Conservation (phyloP, 2,797 vertebrate species). For the Tachyglossus aculeatus region DNA sequence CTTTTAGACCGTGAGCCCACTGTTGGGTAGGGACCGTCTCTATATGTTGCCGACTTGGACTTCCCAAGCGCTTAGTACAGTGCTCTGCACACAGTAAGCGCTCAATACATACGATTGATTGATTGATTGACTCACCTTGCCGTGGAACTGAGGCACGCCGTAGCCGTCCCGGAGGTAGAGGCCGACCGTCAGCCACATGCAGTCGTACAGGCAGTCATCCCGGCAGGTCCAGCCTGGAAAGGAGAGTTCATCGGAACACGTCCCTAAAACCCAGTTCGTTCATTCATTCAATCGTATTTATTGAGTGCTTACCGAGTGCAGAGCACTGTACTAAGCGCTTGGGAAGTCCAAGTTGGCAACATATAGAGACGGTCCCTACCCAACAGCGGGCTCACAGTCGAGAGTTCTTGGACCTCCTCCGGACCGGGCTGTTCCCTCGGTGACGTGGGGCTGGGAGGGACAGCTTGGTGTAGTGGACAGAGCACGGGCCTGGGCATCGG, state of each 20-base stretch:
- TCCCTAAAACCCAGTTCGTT: not conserved
- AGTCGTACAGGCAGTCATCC: constrained; percentile 93
- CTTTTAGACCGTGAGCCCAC: too few species aligned
- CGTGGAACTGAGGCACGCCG: constrained; percentile 92
- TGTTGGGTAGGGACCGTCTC: too few species aligned
- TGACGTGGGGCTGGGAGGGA: not conserved
- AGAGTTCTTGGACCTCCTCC: not conserved
- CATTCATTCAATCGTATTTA: too few species aligned
- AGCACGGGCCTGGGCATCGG: not conserved
- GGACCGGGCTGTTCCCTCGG: not conserved
- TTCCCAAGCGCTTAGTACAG: too few species aligned
- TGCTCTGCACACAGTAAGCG: too few species aligned
- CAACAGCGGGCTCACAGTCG: too few species aligned
- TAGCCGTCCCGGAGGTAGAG: constrained; percentile 90
- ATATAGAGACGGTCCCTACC: too few species aligned
- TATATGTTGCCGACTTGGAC: too few species aligned
- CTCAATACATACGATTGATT: too few species aligned
- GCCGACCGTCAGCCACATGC: constrained; percentile 95
- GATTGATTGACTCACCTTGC: constrained; percentile 92
- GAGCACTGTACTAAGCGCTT: too few species aligned
- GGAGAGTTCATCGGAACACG: not conserved
- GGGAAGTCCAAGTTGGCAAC: too few species aligned
- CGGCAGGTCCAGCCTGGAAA: constrained; percentile 90
- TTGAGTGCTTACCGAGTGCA: too few species aligned
- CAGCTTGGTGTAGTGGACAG: not conserved